Evolutionary conservation across 2,113 vertebrate species (phyloP), one percentile per base, ranked within the genome.

Genomic region (Zosterops hypoxanthus): DNA sequence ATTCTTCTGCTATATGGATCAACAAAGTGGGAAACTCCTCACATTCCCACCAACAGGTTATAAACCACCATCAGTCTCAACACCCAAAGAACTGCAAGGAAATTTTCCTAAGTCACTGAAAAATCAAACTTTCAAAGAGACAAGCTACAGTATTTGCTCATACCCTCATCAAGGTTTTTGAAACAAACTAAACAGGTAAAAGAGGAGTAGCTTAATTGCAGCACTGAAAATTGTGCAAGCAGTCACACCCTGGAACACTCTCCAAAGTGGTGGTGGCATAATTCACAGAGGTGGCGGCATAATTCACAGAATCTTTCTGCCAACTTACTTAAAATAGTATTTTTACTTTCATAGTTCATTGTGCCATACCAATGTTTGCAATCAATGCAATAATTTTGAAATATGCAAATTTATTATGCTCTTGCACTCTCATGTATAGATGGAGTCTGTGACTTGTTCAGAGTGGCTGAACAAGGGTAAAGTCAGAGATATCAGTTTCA

Each of bases 151-250:
- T 49, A 57, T n/a, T 80, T 90, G 28, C 14, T 50, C 8, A 59
- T 5, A 8, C 2, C 6, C 34, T 53, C 0, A 0, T 3, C 1
- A 0, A 77, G 34, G 14, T 25, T 88, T 95, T 34, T 77, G 50
- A 93, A 76, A 65, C 42, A 77, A 83, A 72, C 26, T 34, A 6
- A 82, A 53, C 55, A 69, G 42, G 55, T 66, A 61, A 20, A 82
- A 34, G 14, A 88, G 36, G 39, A 72, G n/a, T 50, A 53, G 21
- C 52, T 56, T 59, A 61, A 76, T 4, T 86, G 71, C 82, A 94
- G 53, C n/a, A 72, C 44, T 36, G 31, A 82, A 75, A 92, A 87
- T 7, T 70, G 71, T 55, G 71, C 60, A 80, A 88, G 71, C 33
- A 88, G 71, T 14, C 63, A 86, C 64, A 76, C 68, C 64, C 52